Evolutionary conservation across 2,888 invertebrate species (phyloP), one percentile per base, ranked within the genome.

Genomic region (Cheilosia impressa): DNA sequence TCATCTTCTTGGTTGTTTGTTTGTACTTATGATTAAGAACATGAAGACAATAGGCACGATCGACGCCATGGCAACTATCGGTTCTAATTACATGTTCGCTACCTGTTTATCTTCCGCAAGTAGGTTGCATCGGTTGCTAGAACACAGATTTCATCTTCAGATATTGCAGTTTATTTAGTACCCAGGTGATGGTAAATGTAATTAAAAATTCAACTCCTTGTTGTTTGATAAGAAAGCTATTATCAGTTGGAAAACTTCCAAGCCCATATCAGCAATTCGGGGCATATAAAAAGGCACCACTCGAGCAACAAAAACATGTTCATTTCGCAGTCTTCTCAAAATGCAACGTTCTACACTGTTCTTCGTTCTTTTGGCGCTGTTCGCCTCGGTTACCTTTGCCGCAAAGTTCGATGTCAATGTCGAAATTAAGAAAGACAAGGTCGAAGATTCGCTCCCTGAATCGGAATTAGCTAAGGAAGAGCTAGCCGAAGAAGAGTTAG

Each of bases 151-250:
- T 6, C 27, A 22, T 7, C 22, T 19, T n/a, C 17, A 6, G 65
- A 60, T 71, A 79, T 17, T 75, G 75, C 75, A 71, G 50, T 57
- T 63, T 15, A 34, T 27, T 43, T 4, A 50, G n/a, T 22, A 73
- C 63, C 1, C 19, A 43, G 27, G 4, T 58, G 52, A 24, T 10
- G 50, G 4, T 47, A 4, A 43, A 50, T 55, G 66, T 72, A 84
- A 84, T 84, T 84, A 75, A 57, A 75, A 53, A 63, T 27, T 41
- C 19, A 53, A 31, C 65, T 75, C 24, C 75, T 53, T 69, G 75
- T 75, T 34, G 38, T 47, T 43, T 17, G 66, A 76, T 80, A 84
- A 78, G 55, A 60, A 53, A 69, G 58, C 1, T 15, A 19, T 43
- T 63, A 69, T 60, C 69, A 58, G 34, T 17, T 24, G 57, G 9